These are phyloP conservation scores for Microcebus tavaratra DNA, from an alignment of 2,113 vertebrate genomes.

Conservation along the genomic window DNA sequence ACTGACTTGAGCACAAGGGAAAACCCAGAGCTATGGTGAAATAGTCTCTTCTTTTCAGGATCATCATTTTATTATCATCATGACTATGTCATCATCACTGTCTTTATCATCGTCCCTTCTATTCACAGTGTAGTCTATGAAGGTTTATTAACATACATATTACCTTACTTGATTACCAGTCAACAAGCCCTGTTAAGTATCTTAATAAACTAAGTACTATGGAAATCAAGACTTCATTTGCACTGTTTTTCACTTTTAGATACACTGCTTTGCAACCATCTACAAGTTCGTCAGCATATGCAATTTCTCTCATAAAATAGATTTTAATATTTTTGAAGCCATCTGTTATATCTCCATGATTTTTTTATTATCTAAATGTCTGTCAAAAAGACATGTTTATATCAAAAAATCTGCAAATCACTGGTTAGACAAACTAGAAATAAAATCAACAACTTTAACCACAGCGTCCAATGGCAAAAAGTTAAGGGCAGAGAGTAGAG, in stretches of 20 bases:
- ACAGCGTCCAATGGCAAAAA: background rate
- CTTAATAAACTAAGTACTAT: background rate
- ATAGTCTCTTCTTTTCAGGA: background rate
- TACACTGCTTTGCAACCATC: background rate
- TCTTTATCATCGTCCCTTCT: background rate
- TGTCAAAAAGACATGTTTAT: background rate
- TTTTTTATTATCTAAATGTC: background rate
- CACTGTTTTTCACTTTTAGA: background rate
- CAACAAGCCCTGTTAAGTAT: background rate
- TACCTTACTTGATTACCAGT: background rate
- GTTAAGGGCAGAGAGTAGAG: background rate
- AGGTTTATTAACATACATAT: background rate
- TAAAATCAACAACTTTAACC: background rate
- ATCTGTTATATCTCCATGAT: background rate
- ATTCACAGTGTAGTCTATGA: background rate
- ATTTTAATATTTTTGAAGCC: background rate
- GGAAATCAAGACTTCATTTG: background rate
- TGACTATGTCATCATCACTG: too few species aligned
- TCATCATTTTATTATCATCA: background rate
- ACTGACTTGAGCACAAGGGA: background rate
- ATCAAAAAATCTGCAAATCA: slow-evolving; percentile 31
- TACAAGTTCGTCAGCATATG: too few species aligned
- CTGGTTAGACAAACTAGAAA: background rate
- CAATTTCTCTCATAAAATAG: background rate
- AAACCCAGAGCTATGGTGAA: background rate